A percentile compares a stretch with the other conserved stretches of the same genome.
Conservation (phyloP, 2,113 vertebrate species). For the Nannospalax galili region DNA sequence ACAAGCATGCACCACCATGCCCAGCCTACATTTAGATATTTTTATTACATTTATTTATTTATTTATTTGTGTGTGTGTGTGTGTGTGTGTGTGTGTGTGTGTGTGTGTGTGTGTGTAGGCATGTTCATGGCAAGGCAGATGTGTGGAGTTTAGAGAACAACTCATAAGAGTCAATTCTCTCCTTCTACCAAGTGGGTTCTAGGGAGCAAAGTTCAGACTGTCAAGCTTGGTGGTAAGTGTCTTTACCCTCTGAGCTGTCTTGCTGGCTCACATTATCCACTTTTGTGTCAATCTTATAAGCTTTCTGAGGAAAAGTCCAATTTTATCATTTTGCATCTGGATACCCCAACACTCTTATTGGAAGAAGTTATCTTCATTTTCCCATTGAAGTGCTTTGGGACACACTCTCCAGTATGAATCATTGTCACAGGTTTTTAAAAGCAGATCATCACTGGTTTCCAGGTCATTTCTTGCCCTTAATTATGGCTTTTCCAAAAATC, state of each 20-base stretch:
- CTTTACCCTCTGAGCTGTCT: neutral
- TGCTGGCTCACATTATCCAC: neutral
- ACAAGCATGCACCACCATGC: too few relatives aligned
- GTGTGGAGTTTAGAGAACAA: neutral
- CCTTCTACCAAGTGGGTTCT: neutral
- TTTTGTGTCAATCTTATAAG: neutral
- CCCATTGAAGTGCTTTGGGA: neutral
- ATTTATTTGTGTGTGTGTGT: too few relatives aligned
- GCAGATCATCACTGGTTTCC: neutral
- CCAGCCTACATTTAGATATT: too few relatives aligned
- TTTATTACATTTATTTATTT: neutral
- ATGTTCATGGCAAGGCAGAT: neutral
- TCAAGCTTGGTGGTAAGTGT: neutral
- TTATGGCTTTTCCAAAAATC: neutral
- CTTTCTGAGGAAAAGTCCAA: neutral
- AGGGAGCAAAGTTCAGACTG: neutral
- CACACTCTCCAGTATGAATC: neutral
- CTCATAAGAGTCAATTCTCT: neutral
- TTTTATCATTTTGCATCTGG: neutral
- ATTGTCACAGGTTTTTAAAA: neutral
- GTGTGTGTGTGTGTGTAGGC: neutral
- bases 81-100: too few relatives aligned
- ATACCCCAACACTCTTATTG: neutral
- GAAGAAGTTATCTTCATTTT: neutral
- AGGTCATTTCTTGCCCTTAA: neutral